Percentiles rank a stretch among this genome's conserved stretches.
phyloP scores from a whole-genome alignment of 2,888 invertebrate species.

The Alloplasta piceator region DNA sequence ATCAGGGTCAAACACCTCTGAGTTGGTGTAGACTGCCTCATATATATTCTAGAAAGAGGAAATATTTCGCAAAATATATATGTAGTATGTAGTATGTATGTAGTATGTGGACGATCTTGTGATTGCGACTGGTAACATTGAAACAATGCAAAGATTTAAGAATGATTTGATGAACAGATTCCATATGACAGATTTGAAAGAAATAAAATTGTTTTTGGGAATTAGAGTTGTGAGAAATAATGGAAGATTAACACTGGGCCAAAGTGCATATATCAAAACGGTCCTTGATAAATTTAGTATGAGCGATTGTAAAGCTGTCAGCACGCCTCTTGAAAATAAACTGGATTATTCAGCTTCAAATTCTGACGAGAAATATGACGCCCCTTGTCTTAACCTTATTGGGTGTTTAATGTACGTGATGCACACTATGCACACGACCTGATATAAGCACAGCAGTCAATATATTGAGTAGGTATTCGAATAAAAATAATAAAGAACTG shows the following conservation, averaged over 20 bases:
- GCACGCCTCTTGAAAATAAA: constrained; percentile 28
- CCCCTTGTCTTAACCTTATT: constrained; percentile 13
- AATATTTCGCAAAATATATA: constrained; percentile 48
- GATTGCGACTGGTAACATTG: constrained; percentile 3
- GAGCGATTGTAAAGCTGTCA: constrained; percentile 35
- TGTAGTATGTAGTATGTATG: too few species aligned
- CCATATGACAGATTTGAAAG: constrained; percentile 31
- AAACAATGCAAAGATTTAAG: constrained; percentile 27
- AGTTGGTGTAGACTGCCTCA: too few species aligned
- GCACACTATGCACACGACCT: constrained; percentile 26
- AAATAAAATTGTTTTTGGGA: constrained; percentile 15
- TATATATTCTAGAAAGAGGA: constrained; percentile 41
- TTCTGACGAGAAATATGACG: constrained; percentile 28
- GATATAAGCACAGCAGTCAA: constrained; percentile 52
- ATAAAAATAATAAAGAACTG: constrained; percentile 55
- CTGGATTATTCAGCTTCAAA: constrained; percentile 26
- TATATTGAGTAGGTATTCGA: constrained; percentile 56
- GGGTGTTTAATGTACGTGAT: constrained; percentile 24
- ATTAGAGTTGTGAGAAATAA: constrained; percentile 22
- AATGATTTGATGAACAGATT: constrained; percentile 21
- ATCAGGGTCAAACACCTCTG: too few species aligned
- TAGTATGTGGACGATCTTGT: constrained; percentile 51
- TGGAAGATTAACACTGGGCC: constrained; percentile 41
- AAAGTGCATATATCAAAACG: constrained; percentile 26
- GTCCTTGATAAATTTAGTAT: constrained; percentile 44